Base-by-base conservation (phyloP, 1,140 invertebrate species). In the Melanaphis sacchari region DNA sequence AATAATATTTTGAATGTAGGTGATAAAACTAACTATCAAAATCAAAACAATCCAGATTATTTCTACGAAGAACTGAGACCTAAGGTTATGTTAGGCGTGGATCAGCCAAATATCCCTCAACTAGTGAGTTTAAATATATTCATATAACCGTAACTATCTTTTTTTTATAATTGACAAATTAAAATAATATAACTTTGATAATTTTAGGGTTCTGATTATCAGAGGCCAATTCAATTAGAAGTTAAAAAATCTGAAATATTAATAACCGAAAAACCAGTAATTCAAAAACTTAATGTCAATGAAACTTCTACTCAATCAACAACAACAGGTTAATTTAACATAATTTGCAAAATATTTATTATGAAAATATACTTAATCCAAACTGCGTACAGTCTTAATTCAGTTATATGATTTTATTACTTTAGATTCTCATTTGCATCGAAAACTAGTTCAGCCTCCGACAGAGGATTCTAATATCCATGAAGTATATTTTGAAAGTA, bases 391-490 rank as follows among this genome's bases (percentile, higher is more conserved):
- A 76, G 4, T 76, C 1, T 89, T 0, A 38, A 89, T n/a, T n/a
- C 22, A 90, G 8, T 40, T 15, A 38, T n/a, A 90, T 66, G 18
- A 31, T 59, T 76, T 76, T 81, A 43, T 3, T 76, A 82, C 38
- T 92, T 81, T 49, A 92, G 90, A 82, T 82, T 38, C 41, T 82
- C 40, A 46, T 26, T 40, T 89, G 0, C 93, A 94, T 84, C 43
- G 95, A 66, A 95, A 95, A 93, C 94, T 95, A 49, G 94, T 95
- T 66, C 94, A 95, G 87, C 90, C 82, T 41, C 81, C 95, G 94
- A 94, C 94, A 94, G 94, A 95, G 36, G 41, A 94, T 31, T 93
- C 95, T 94, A 94, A 95, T 94, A 93, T 92, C 36, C 88, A 88
- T 81, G 94, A 94, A 84, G 93, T 92, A 21, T 46, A 94, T 94